A percentile compares a stretch with the other conserved stretches of the same genome.
These are phyloP conservation scores for Salticus scenicus DNA, from an alignment of 2,888 invertebrate species.

Conservation along the genomic window DNA sequence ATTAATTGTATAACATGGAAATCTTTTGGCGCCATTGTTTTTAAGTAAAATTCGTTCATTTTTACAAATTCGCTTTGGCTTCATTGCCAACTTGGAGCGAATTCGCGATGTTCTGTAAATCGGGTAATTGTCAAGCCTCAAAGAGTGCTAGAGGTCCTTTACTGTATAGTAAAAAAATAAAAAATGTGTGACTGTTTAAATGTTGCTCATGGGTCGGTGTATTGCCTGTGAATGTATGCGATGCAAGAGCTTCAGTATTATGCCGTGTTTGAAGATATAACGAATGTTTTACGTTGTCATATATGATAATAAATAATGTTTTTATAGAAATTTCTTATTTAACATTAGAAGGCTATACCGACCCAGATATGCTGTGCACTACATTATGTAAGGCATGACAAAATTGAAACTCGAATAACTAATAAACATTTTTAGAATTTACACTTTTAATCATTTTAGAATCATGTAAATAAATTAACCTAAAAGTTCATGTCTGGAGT, in stretches of 20 bases:
- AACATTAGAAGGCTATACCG: background rate
- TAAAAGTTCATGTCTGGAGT: too few species aligned
- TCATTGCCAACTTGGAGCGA: background rate
- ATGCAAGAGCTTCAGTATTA: background rate
- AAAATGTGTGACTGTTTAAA: background rate
- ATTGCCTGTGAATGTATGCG: background rate
- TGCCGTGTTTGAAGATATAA: background rate
- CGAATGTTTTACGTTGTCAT: background rate
- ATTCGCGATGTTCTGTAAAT: background rate
- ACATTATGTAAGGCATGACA: too few species aligned
- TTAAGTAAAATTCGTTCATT: background rate
- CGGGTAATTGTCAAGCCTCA: background rate
- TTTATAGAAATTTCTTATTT: background rate
- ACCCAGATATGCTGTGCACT: background rate
- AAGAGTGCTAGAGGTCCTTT: constrained; percentile 1
- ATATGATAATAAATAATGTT: background rate
- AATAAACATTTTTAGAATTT: too few species aligned
- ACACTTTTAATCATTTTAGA: too few species aligned
- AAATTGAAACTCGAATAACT: too few species aligned
- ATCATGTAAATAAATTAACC: too few species aligned
- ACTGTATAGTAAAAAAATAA: background rate
- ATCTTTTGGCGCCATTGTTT: background rate
- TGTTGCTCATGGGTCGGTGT: background rate
- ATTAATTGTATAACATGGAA: constrained; percentile 44
- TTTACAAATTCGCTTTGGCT: background rate